Evolutionary conservation across 2,888 invertebrate species (phyloP).

Genomic region (Dromius quadrimaculatus): DNA sequence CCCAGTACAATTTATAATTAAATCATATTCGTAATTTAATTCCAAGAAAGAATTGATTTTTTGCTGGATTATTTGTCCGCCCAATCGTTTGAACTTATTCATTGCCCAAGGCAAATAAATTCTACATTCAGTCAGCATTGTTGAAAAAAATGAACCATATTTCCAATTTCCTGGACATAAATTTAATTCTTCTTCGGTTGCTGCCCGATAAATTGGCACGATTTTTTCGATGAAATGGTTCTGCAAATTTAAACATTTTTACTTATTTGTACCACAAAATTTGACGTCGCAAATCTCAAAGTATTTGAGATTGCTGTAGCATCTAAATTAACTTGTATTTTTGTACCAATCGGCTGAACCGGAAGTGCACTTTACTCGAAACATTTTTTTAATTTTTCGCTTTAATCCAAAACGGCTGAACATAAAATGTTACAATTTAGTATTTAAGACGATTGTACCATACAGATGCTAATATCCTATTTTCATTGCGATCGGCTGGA

Average conservation of each 20-base stretch:
- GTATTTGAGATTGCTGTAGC: too few relatives aligned
- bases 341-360: too few relatives aligned
- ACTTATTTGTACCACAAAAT: too few relatives aligned
- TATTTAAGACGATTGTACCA: too few relatives aligned
- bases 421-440: too few relatives aligned
- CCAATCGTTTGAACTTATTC: constrained; percentile 71
- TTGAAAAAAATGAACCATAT: constrained; percentile 86
- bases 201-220: constrained; percentile 80
- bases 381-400: too few relatives aligned
- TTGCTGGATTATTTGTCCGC: constrained; percentile 73
- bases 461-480: too few relatives aligned
- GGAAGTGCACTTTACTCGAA: too few relatives aligned
- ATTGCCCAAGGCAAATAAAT: constrained; percentile 85
- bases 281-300: too few relatives aligned
- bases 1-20: constrained; percentile 88
- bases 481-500: too few relatives aligned
- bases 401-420: too few relatives aligned
- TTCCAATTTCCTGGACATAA: constrained; percentile 82
- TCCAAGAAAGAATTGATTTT: constrained; percentile 74
- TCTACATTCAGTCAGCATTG: constrained; percentile 80
- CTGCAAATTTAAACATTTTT: constrained; percentile 65
- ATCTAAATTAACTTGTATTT: too few relatives aligned
- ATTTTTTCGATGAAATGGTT: constrained; percentile 83
- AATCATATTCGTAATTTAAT: constrained; percentile 73
- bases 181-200: constrained; percentile 79